phyloP scores from a whole-genome alignment of 2,888 invertebrate genomes.

The Lasioglossum zephyrum region DNA sequence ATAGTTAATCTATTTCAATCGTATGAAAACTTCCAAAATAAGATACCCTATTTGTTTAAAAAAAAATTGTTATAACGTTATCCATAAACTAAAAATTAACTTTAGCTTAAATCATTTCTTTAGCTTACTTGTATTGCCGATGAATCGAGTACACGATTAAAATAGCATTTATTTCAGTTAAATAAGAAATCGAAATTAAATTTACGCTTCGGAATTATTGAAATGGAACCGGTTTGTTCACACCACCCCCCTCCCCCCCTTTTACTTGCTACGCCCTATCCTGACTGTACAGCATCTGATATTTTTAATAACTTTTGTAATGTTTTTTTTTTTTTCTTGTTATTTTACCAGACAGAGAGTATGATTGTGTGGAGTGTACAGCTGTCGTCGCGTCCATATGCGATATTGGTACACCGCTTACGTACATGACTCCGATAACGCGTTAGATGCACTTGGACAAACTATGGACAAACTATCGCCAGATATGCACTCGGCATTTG shows the following conservation, averaged over 20 bases:
- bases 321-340: not conserved
- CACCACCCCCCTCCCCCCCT: not conserved
- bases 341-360: not conserved
- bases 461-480: constrained; percentile 40
- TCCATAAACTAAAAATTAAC: not conserved
- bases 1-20: not conserved
- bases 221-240: not conserved
- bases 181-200: too few species aligned
- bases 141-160: not conserved
- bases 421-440: constrained; percentile 32
- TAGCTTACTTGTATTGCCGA: not conserved
- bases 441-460: constrained; percentile 23
- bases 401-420: constrained; percentile 18
- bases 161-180: not conserved
- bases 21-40: not conserved
- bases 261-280: not conserved
- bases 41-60: too few species aligned
- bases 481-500: constrained; percentile 32
- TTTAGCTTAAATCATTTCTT: too few species aligned
- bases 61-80: not conserved
- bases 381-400: constrained; percentile 21
- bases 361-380: not conserved
- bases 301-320: not conserved
- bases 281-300: not conserved
- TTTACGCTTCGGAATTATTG: not conserved